These are phyloP conservation scores for Pachyuromys duprasi DNA, from an alignment of 2,797 vertebrate genomes.

Conservation along the genomic window DNA sequence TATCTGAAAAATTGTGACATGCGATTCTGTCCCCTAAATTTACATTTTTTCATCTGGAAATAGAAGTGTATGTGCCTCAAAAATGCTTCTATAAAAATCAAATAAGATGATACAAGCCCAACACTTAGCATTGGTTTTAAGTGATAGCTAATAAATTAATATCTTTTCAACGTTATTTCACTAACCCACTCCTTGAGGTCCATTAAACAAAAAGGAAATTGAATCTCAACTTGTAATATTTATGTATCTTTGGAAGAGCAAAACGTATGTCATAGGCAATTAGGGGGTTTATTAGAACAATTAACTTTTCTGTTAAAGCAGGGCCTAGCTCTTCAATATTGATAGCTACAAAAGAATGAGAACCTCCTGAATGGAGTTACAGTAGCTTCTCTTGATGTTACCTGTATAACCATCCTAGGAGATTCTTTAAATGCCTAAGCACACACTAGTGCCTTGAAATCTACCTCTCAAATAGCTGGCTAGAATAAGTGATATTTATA, in stretches of 20 bases:
- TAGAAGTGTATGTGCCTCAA: background rate
- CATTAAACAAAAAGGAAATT: background rate
- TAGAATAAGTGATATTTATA: background rate
- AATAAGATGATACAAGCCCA: background rate
- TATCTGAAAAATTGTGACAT: background rate
- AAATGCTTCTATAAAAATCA: background rate
- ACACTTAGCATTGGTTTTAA: background rate
- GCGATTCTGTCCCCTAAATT: background rate
- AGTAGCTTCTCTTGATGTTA: constrained; percentile 2
- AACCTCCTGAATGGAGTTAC: background rate
- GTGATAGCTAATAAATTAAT: constrained; percentile 3
- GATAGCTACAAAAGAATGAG: background rate
- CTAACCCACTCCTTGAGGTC: background rate
- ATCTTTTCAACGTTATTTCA: background rate
- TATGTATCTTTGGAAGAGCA: background rate
- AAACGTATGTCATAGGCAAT: background rate
- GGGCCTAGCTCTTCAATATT: background rate
- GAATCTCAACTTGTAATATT: background rate
- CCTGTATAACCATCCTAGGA: background rate
- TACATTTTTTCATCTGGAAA: constrained; percentile 14
- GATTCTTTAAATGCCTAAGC: background rate
- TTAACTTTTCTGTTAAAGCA: background rate
- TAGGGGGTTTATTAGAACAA: background rate
- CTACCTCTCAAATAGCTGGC: background rate
- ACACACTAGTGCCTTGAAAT: background rate